phyloP scores from a whole-genome alignment of 2,797 vertebrate genomes.

The Poeciliopsis gracilis region DNA sequence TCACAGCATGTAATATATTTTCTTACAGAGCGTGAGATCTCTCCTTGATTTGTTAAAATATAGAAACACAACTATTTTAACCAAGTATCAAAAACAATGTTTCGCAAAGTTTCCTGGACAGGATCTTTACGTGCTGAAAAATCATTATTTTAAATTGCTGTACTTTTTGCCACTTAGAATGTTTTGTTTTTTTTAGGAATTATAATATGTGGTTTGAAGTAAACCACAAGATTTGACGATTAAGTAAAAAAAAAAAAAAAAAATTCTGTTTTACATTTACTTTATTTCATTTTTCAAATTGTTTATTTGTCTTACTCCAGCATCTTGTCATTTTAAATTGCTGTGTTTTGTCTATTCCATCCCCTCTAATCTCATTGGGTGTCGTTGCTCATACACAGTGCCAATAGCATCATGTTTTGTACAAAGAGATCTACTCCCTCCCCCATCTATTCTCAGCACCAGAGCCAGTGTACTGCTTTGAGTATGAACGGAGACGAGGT shows the following conservation, averaged over 20 bases:
- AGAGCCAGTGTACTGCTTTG: not conserved
- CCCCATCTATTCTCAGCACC: constrained; percentile 1
- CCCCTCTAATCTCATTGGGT: constrained; percentile 1
- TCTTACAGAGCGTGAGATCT: not conserved
- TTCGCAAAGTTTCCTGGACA: not conserved
- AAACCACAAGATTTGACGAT: not conserved
- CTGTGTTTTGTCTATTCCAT: too few relatives aligned
- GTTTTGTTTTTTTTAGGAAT: not conserved
- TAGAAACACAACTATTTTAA: not conserved
- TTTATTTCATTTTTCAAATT: too few relatives aligned
- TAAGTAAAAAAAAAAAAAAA: not conserved
- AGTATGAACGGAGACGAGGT: constrained; percentile 5
- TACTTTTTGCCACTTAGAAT: not conserved
- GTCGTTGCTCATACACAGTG: not conserved
- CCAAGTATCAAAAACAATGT: not conserved
- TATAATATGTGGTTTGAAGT: not conserved
- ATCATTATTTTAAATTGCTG: not conserved
- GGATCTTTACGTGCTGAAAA: not conserved
- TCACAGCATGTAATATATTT: not conserved
- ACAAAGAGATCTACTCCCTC: constrained; percentile 33
- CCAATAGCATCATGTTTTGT: constrained; percentile 13
- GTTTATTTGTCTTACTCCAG: not conserved
- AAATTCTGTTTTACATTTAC: not conserved
- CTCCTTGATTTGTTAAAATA: not conserved
- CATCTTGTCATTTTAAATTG: too few relatives aligned